Evolutionary conservation across 2,888 invertebrate genomes (phyloP), one percentile per base, ranked within the genome.

Genomic region (Acronicta leporina): DNA sequence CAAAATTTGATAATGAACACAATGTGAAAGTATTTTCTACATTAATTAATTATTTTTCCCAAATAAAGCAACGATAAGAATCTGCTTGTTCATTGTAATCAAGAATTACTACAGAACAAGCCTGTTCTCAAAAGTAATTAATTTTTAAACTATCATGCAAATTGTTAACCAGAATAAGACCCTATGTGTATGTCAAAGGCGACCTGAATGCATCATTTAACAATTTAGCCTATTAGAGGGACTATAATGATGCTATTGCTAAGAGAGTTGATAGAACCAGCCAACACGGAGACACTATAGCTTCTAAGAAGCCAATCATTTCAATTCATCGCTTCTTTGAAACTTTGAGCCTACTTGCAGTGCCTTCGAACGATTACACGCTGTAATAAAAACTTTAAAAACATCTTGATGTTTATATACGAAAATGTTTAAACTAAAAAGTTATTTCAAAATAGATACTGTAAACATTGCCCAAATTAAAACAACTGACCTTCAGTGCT

Each of bases 171-270:
- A 62, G 55, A 74, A 68, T 63, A 45, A 27, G 45, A 49, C 43
- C 59, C 53, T 44, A 33, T 51, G 56, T 41, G 56, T 66, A 63
- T 67, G 73, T 77, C 66, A 72, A 71, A 79, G 68, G 76, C 79
- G 63, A 68, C 70, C 81, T 83, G 60, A 79, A 84, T 88, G 73
- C 76, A 80, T 84, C 81, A 81, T 80, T 75, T 77, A 77, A 77
- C 83, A 77, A 85, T 87, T 87, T 84, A 84, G 76, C 63, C 77
- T 80, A 82, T 87, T 85, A 87, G 63, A 73, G 8, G 52, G 56
- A 56, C 55, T 51, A 67, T 84, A 81, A 86, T 77, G 69, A 68
- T 66, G 69, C 60, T 74, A 68, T 60, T 66, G 58, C 73, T 80
- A 82, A 75, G 63, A 55, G 72, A 63, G 51, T 70, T 65, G 49